Conservation (phyloP, 2,113 vertebrate species). For the Tragulus kanchil region DNA sequence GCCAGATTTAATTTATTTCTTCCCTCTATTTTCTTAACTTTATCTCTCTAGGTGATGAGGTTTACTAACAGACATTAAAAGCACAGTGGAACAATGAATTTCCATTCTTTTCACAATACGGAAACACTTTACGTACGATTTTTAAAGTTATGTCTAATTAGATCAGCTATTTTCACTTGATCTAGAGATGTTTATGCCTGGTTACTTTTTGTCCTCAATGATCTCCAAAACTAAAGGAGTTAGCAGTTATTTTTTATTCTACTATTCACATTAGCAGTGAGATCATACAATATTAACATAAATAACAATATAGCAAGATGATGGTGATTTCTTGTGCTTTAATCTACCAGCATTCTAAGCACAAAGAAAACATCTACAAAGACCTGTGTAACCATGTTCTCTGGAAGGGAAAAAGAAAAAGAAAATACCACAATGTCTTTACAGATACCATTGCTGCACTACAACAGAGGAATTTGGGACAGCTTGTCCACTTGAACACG, state of each 20-base stretch:
- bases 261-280: not conserved
- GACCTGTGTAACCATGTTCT: not conserved
- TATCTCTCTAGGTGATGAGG: not conserved
- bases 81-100: not conserved
- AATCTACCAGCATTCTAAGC: not conserved
- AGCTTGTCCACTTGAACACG: not conserved
- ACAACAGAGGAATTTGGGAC: not conserved
- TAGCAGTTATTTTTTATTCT: not conserved
- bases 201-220: not conserved
- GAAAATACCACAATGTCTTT: not conserved
- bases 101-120: not conserved
- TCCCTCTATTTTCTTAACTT: not conserved
- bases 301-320: not conserved
- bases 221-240: not conserved
- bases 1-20: slow-evolving; percentile 27
- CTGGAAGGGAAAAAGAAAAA: not conserved
- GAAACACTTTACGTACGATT: not conserved
- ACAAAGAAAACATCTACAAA: slow-evolving; percentile 16
- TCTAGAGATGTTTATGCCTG: not conserved
- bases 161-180: slow-evolving; percentile 30
- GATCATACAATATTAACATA: not conserved
- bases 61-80: slow-evolving; percentile 42
- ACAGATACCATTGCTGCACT: not conserved
- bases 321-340: not conserved
- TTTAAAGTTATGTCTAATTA: slow-evolving; percentile 19